Conservation (phyloP, 2,888 invertebrate species). For the Spilarctia lutea region DNA sequence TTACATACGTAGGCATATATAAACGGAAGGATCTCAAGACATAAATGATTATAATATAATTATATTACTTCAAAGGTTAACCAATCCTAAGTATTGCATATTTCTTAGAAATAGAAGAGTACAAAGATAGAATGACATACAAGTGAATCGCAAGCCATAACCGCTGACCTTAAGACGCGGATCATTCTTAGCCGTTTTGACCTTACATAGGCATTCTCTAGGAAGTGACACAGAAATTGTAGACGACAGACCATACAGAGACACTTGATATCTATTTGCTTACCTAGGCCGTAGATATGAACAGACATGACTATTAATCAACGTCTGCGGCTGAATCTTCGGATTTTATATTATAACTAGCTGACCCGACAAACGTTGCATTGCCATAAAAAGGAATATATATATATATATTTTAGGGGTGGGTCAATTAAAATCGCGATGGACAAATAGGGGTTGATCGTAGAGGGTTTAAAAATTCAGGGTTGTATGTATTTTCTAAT, state of each 20-base stretch:
- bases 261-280: slow-evolving; percentile 20
- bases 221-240: slow-evolving; percentile 47
- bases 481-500: too few relatives aligned
- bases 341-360: neutral
- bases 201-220: slow-evolving; percentile 41
- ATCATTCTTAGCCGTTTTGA: slow-evolving; percentile 35
- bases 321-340: neutral
- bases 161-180: slow-evolving; percentile 11
- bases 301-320: neutral
- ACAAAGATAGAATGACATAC: slow-evolving; percentile 1
- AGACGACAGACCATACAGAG: slow-evolving; percentile 15
- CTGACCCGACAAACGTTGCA: too few relatives aligned
- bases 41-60: neutral
- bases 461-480: too few relatives aligned
- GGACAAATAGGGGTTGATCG: too few relatives aligned
- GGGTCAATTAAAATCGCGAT: too few relatives aligned
- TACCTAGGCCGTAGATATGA: slow-evolving; percentile 5
- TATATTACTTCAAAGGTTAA: neutral
- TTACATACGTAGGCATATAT: neutral
- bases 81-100: neutral
- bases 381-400: too few relatives aligned
- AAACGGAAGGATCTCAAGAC: neutral
- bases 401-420: too few relatives aligned
- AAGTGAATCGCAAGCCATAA: slow-evolving; percentile 11
- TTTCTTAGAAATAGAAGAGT: neutral